Evolutionary conservation across 2,113 vertebrate genomes (phyloP), one percentile per base, ranked within the genome.

Genomic region (Seriola quinqueradiata): DNA sequence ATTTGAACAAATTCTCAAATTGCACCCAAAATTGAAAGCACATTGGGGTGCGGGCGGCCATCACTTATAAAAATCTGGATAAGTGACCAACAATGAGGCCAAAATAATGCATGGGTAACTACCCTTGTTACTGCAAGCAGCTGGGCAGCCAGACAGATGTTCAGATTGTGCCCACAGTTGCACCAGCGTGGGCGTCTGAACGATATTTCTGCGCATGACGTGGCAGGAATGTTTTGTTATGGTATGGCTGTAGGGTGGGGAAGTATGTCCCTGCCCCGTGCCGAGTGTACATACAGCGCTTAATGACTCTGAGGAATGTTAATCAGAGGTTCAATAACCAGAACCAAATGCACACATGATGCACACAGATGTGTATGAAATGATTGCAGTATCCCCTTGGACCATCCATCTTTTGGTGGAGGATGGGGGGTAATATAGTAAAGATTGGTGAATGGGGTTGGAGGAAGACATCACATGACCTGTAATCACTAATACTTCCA

Each of bases 1-100:
- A 95, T 95, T 95, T 94, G 93, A 94, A 95, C 95, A 96, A 96
- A 96, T 96, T 95, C 95, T 96, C 95, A 95, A 95, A 96, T 96
- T 96, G 95, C 93, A 63, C 88, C 84, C 85, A 89, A 96, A 96
- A 96, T 96, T 96, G 95, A 96, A 96, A 96, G 93, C 95, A 96
- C 92, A 95, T 95, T 96, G 93, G 90, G 75, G 86, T 90, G 90
- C 88, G 89, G 92, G 93, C 89, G 78, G 92, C 92, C 90, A 95
- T 95, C 92, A 78, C 92, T 91, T 94, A 92, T 90, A 90, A 93
- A 94, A 94, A 95, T 94, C 92, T 93, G 90, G 88, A 89, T 92
- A 94, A 94, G 90, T 94, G 93, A 95, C 93, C 92, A 86, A 92
- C 83, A 92, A 89, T 77, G 59, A 89, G 89, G 91, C 86, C 79